Percentiles rank a stretch among this genome's conserved stretches.
Evolutionary conservation across 2,113 vertebrate genomes (phyloP).

Genomic region (Apaloderma vittatum): DNA sequence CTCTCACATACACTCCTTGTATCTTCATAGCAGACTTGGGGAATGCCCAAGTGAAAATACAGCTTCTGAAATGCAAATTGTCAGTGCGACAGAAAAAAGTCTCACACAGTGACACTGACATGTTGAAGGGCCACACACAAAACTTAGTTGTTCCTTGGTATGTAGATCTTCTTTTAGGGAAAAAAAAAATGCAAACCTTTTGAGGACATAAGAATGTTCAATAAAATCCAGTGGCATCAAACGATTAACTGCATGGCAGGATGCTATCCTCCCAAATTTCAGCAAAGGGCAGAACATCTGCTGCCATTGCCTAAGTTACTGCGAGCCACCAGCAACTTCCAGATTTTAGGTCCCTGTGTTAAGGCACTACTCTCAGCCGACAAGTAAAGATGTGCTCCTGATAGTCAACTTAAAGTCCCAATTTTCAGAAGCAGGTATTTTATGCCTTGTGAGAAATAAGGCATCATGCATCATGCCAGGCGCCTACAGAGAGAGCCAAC

Average conservation of each 20-base stretch:
- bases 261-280: background rate
- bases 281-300: background rate
- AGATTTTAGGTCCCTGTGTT: background rate
- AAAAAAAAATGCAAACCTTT: background rate
- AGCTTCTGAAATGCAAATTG: background rate
- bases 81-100: background rate
- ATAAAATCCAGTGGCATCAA: background rate
- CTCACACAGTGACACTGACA: fast-evolving
- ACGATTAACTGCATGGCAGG: background rate
- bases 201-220: background rate
- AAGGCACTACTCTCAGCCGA: background rate
- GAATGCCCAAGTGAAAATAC: background rate
- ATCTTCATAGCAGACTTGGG: background rate
- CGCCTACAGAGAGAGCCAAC: constrained; percentile 10
- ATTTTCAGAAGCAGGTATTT: constrained; percentile 17
- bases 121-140: background rate
- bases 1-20: background rate
- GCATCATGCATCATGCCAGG: background rate
- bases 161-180: background rate
- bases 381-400: background rate
- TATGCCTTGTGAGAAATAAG: constrained; percentile 18
- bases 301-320: background rate
- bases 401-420: background rate
- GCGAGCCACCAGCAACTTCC: background rate
- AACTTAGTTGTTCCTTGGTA: background rate